Percentiles rank a stretch among this genome's conserved stretches.
Evolutionary conservation across 2,888 invertebrate genomes (phyloP).

Genomic region (Cosmia trapezina): DNA sequence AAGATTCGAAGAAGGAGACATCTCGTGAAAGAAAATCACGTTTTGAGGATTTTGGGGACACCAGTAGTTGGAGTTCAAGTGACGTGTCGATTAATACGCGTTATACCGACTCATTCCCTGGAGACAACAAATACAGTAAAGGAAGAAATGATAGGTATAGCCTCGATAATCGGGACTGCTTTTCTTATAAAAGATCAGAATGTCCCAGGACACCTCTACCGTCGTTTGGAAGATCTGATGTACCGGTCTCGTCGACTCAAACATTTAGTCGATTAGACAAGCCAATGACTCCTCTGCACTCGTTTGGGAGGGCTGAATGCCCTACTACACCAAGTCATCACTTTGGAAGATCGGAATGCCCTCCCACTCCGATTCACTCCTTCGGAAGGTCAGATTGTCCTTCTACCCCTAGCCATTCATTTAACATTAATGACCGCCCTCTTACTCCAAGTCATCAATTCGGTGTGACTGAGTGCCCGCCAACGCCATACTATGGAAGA

Average conservation of each 20-base stretch:
- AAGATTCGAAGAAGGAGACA: conserved; percentile 63
- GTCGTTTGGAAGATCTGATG: conserved; percentile 71
- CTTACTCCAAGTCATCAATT: conserved; percentile 70
- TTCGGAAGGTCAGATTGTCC: conserved; percentile 69
- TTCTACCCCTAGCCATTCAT: conserved; percentile 62
- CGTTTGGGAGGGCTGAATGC: conserved; percentile 72
- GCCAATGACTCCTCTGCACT: conserved; percentile 63
- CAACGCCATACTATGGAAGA: conserved; percentile 70
- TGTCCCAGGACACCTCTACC: conserved; percentile 65
- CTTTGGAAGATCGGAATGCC: conserved; percentile 70
- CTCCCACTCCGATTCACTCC: conserved; percentile 64
- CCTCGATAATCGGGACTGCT: conserved; percentile 67
- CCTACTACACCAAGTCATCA: conserved; percentile 75
- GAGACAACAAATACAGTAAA: conserved; percentile 54
- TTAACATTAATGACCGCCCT: conserved; percentile 66
- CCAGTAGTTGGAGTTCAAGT: conserved; percentile 55
- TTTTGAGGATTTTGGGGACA: conserved; percentile 54
- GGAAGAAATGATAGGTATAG: conserved; percentile 65
- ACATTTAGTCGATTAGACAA: conserved; percentile 63
- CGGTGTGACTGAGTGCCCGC: conserved; percentile 66
- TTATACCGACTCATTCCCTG: conserved; percentile 54
- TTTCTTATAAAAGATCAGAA: conserved; percentile 63
- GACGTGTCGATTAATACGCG: conserved; percentile 55
- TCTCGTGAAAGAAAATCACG: conserved; percentile 50
- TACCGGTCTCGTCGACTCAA: conserved; percentile 68